Evolutionary conservation across 2,888 invertebrate species (phyloP).

Genomic region (Lepidochitona cinerea): DNA sequence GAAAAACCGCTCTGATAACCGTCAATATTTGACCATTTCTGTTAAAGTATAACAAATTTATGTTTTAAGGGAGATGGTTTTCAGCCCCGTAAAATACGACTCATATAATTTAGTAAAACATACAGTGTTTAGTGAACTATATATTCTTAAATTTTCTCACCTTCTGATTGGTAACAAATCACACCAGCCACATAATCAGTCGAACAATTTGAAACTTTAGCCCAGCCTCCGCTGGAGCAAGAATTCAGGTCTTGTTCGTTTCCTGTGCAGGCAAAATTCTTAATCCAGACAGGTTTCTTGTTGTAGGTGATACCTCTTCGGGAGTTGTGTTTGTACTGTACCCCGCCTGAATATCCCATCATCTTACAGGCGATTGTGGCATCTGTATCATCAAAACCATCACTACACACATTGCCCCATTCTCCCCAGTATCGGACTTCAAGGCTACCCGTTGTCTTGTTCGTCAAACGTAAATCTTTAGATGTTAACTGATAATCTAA

Average conservation of each 20-base stretch:
- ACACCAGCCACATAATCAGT: constrained; percentile 31
- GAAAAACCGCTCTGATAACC: too few relatives aligned
- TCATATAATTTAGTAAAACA: too few relatives aligned
- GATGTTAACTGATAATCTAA: background rate
- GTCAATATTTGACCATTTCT: too few relatives aligned
- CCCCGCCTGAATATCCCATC: constrained; percentile 72
- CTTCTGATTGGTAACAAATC: background rate
- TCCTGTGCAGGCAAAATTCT: constrained; percentile 46
- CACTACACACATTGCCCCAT: constrained; percentile 47
- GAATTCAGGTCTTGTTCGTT: constrained; percentile 33
- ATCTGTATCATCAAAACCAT: constrained; percentile 44
- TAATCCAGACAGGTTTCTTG: constrained; percentile 40
- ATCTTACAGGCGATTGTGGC: constrained; percentile 40
- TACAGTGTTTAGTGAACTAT: background rate
- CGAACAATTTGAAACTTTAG: constrained; percentile 22
- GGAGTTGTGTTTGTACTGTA: constrained; percentile 23
- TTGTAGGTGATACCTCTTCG: constrained; percentile 1
- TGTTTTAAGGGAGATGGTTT: too few relatives aligned
- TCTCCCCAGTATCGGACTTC: background rate
- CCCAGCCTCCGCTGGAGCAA: constrained; percentile 24
- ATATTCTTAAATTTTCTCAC: background rate
- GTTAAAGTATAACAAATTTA: too few relatives aligned
- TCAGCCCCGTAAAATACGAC: too few relatives aligned
- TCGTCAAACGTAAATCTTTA: background rate
- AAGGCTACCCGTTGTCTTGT: background rate